phyloP scores from a whole-genome alignment of 2,113 vertebrate species.

The Agelaius phoeniceus region DNA sequence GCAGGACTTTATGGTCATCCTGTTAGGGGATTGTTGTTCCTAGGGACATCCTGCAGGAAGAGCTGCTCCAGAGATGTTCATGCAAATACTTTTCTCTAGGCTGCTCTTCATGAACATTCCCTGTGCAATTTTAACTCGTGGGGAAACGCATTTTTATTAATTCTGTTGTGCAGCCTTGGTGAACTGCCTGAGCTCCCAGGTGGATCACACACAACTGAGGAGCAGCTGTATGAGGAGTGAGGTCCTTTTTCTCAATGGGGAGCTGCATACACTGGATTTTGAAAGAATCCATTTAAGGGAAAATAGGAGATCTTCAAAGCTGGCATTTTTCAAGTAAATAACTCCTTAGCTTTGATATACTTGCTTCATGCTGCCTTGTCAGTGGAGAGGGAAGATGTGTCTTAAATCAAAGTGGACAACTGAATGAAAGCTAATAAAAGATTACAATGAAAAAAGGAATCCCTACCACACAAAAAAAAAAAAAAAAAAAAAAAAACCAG shows the following conservation, averaged over 20 bases:
- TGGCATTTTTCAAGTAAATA: slow-evolving; percentile 54
- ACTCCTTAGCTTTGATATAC: slow-evolving; percentile 57
- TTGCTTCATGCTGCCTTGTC: slow-evolving; percentile 35
- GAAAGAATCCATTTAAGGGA: slow-evolving; percentile 21
- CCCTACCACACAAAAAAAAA: background rate
- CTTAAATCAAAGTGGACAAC: slow-evolving; percentile 59
- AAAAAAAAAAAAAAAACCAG: too few species aligned
- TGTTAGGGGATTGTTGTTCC: background rate
- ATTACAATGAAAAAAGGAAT: slow-evolving; percentile 37
- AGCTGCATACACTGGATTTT: slow-evolving; percentile 33
- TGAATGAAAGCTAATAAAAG: slow-evolving; percentile 53
- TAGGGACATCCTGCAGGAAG: background rate
- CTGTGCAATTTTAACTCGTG: background rate
- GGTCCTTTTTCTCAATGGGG: slow-evolving; percentile 18
- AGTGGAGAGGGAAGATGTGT: slow-evolving; percentile 4
- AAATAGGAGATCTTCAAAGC: slow-evolving; percentile 26
- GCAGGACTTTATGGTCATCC: background rate
- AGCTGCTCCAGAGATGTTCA: background rate
- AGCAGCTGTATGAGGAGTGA: background rate
- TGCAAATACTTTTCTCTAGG: background rate
- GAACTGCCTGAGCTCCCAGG: background rate
- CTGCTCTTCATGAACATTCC: background rate
- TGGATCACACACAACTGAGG: background rate
- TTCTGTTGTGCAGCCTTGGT: background rate
- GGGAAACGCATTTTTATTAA: background rate